Evolutionary conservation across 2,113 vertebrate species (phyloP), one percentile per base, ranked within the genome.

Genomic region (Echinops telfairi): DNA sequence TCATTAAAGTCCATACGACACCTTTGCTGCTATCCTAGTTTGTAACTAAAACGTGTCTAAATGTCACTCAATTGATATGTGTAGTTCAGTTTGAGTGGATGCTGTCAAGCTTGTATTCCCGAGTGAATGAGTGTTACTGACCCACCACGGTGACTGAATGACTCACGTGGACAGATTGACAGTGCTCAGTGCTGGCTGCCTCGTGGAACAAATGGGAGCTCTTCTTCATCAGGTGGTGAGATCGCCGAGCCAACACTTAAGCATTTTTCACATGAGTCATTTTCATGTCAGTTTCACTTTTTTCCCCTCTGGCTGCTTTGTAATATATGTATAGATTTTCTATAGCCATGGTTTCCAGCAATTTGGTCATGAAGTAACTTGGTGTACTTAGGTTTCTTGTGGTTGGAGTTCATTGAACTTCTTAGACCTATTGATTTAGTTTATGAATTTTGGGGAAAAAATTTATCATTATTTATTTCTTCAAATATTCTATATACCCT

Each of bases 11-110:
- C 38, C 38, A 11, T 71, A 11, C 47, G 12, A 14, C 47, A 14
- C 47, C 47, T 53, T 7, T 9, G 47, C 10, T 53, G 9, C 47
- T 53, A 53, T 11, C 47, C 9, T 53, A 40, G 47, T 53, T 53
- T 53, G 47, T 53, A 53, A 53, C 47, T 71, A 23, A 36, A 60
- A 27, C 33, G 38, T 78, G 53, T 82, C 77, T 79, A 71, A 31
- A 79, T 73, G 57, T 87, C 33, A 53, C 47, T 14, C 17, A 66
- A 79, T 93, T 95, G 73, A 29, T 83, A 12, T 47, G 23, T 70
- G 81, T 68, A 62, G 77, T 40, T 83, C 47, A 66, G 53, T 33
- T 66, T 87, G 27, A 83, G 53, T 75, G 53, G 22, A 57, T 47
- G 53, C 43, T 31, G 17, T 16, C 85, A 36, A 36, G 9, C 4